Evolutionary conservation across 2,113 vertebrate genomes (phyloP).

Genomic region (Corythoichthys haematopterus): DNA sequence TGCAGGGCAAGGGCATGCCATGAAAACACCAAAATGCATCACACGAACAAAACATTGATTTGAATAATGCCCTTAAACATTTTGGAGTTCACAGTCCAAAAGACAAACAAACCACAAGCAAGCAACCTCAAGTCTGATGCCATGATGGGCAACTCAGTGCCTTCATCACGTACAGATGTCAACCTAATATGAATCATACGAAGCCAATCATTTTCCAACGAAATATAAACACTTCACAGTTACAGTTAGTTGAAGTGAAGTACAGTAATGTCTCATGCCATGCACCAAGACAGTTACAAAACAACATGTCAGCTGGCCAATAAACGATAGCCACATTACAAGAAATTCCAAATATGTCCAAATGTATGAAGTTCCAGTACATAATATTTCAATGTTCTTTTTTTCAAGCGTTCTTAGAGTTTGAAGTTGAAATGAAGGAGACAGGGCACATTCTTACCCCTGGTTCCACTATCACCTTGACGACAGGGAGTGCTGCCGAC

Average conservation of each 20-base stretch:
- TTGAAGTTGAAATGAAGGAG: slow-evolving; percentile 14
- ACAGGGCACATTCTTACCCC: slow-evolving; percentile 62
- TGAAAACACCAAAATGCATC: slow-evolving; percentile 14
- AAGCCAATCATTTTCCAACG: background rate
- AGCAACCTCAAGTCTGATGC: slow-evolving; percentile 4
- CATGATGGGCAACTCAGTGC: slow-evolving; percentile 9
- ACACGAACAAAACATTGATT: slow-evolving; percentile 14
- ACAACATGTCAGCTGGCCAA: slow-evolving; percentile 12
- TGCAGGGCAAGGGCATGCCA: slow-evolving; percentile 30
- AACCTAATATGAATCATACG: background rate
- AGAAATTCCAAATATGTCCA: slow-evolving; percentile 7
- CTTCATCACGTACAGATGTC: background rate
- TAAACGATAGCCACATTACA: slow-evolving; percentile 24
- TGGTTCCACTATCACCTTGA: slow-evolving; percentile 69
- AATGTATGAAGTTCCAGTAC: background rate
- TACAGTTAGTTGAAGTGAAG: slow-evolving; percentile 10
- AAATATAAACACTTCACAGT: slow-evolving; percentile 4
- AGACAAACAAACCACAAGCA: slow-evolving; percentile 4
- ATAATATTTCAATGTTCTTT: background rate
- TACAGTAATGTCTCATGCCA: slow-evolving; percentile 40
- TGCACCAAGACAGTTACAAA: slow-evolving; percentile 26
- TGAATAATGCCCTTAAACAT: slow-evolving; percentile 3
- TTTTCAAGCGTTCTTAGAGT: background rate
- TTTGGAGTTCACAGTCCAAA: slow-evolving; percentile 4
- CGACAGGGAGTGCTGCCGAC: slow-evolving; percentile 66